phyloP scores from a whole-genome alignment of 1,140 invertebrate genomes.

The Pseudomyrmex cubaensis region DNA sequence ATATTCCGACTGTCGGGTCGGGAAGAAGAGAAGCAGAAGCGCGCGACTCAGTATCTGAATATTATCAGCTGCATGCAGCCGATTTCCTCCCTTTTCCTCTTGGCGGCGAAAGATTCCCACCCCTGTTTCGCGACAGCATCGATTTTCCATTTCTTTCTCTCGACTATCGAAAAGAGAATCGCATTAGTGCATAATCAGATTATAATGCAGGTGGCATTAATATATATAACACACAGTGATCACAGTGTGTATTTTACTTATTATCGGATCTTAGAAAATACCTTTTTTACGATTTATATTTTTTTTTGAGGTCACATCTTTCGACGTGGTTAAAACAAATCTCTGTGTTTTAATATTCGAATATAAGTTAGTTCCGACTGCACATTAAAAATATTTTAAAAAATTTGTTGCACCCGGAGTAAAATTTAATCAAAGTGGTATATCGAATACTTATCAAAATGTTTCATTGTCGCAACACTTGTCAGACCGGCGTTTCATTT shows the following conservation, averaged over 20 bases:
- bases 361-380: background rate
- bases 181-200: slow-evolving; percentile 37
- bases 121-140: slow-evolving; percentile 38
- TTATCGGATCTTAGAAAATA: too few species aligned
- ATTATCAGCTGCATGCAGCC: slow-evolving; percentile 45
- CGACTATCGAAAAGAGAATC: slow-evolving; percentile 3
- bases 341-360: background rate
- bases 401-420: background rate
- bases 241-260: background rate
- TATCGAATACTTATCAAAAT: background rate
- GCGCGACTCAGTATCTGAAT: slow-evolving; percentile 27
- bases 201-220: slow-evolving; percentile 23
- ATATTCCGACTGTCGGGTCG: background rate
- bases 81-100: slow-evolving; percentile 13
- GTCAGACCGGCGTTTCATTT: slow-evolving; percentile 4
- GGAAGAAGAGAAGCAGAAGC: slow-evolving; percentile 19
- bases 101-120: slow-evolving; percentile 7
- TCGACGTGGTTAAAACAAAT: background rate
- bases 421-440: background rate
- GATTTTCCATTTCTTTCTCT: slow-evolving; percentile 52
- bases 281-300: too few species aligned
- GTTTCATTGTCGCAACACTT: slow-evolving; percentile 9
- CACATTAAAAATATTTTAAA: too few species aligned
- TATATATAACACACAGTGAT: background rate
- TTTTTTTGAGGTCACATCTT: background rate